phyloP scores from a whole-genome alignment of 2,113 vertebrate genomes.

The Rhinolophus ferrumequinum region DNA sequence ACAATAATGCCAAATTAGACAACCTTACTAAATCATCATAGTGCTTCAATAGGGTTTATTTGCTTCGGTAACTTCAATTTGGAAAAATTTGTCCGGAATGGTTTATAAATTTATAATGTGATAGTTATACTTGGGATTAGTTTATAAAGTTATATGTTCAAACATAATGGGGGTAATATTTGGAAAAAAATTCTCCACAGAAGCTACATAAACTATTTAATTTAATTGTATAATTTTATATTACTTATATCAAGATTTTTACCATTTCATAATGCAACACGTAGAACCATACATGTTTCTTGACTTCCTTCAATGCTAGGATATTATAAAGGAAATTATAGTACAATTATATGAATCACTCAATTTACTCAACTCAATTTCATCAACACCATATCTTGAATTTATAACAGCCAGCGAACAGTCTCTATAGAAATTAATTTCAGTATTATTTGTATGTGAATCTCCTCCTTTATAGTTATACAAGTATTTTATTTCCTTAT shows the following conservation, averaged over 20 bases:
- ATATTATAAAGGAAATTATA: neutral
- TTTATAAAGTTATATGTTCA: neutral
- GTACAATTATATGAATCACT: neutral
- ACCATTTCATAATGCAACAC: neutral
- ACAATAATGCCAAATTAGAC: slow-evolving; percentile 11
- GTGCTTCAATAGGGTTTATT: neutral
- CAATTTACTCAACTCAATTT: neutral
- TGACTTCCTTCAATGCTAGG: neutral
- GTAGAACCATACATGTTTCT: neutral
- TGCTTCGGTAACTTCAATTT: slow-evolving; percentile 9
- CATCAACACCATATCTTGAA: neutral
- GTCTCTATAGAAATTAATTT: neutral
- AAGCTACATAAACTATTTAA: neutral
- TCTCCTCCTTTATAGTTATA: neutral
- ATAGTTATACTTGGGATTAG: neutral
- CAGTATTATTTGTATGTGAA: neutral
- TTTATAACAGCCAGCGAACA: neutral
- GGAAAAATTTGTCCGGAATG: neutral
- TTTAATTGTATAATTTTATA: slow-evolving; percentile 6
- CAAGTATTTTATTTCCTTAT: slow-evolving; percentile 43
- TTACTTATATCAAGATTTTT: neutral
- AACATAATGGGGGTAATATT: neutral
- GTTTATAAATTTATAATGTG: neutral
- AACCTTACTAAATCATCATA: neutral
- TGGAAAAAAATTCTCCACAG: neutral